phyloP scores from a whole-genome alignment of 2,888 invertebrate species.

The Torymus texanus region DNA sequence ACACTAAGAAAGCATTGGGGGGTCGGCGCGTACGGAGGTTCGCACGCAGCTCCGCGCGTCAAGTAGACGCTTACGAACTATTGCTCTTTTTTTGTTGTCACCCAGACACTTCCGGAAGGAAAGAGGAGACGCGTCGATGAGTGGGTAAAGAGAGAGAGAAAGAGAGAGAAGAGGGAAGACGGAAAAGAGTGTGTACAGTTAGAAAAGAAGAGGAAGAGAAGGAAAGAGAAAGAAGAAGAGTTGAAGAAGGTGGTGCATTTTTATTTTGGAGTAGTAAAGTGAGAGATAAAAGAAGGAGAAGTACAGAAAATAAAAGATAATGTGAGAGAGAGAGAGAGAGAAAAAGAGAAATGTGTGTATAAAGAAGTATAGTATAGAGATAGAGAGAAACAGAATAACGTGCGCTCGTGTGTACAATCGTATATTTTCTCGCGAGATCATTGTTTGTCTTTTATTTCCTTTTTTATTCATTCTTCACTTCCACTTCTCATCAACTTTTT shows the following conservation, averaged over 20 bases:
- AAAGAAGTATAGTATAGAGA: conserved; percentile 17
- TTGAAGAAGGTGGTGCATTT: neutral
- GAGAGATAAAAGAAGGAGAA: conserved; percentile 8
- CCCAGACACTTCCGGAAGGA: conserved; percentile 65
- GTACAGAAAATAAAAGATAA: neutral
- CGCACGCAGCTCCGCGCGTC: conserved; percentile 63
- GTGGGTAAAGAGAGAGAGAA: conserved; percentile 38
- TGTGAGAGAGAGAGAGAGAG: conserved; percentile 28
- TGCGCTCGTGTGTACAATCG: conserved; percentile 32
- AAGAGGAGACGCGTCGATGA: conserved; percentile 49
- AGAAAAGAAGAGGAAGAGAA: conserved; percentile 6
- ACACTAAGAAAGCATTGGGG: conserved; percentile 73
- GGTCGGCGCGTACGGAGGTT: conserved; percentile 48
- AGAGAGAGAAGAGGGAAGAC: conserved; percentile 32
- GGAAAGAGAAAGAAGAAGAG: neutral
- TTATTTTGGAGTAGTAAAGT: neutral
- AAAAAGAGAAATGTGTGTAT: conserved; percentile 13
- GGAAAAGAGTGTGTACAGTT: conserved; percentile 1
- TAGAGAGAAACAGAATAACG: conserved; percentile 18
- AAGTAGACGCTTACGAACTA: conserved; percentile 61
- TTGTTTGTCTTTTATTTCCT: conserved; percentile 14
- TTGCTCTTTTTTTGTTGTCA: conserved; percentile 59
- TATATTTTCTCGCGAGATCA: conserved; percentile 54
- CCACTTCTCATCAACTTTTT: no score
- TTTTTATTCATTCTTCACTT: no score